Base-by-base conservation (phyloP, 2,888 invertebrate species). In the Gnatocerus cornutus region DNA sequence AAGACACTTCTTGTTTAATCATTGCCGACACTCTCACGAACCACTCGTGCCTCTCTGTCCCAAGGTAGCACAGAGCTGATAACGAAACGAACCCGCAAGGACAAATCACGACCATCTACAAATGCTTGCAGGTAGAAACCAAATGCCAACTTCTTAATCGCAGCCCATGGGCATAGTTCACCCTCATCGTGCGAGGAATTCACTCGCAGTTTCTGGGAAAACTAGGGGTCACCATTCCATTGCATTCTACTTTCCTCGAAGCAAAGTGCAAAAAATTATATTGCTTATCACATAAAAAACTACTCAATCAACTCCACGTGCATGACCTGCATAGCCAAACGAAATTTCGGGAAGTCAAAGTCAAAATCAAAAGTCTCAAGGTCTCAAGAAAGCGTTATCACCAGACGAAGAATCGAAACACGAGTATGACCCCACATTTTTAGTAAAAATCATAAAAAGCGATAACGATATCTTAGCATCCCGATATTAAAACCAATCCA, bases 1-100 rank as follows among this genome's bases (percentile, higher is more conserved):
- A 68, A 68, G 68, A 68, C 61, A 68, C 45, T 45, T 64, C 48
- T 66, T 48, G 41, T 55, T 63, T 55, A 21, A 46, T 65, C 48
- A 16, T 45, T 30, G 21, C 27, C 30, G 56, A 27, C 27, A 27
- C 39, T 55, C 55, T 8, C 39, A 39, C 55, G 46, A 14, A 41
- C 1, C 12, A 41, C 41, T 50, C 50, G 50, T 16, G 13, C 8
- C 14, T 21, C 21, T 21, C 21, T 6, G 46, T 46, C 46, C 12
- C 43, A 13, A 10, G 12, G 43, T 13, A 43, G 12, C 43, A 13
- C 12, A 13, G 1, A 43, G 14, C 43, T 13, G 43, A 13, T 43
- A 13, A 43, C 10, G 10, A 37, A 10, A 10, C 6, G 37, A 10
- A 37, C 43, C 10, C 43, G 43, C 43, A 43, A 10, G 43, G 14